These are phyloP conservation scores for Neogobius melanostomus DNA, from an alignment of 2,113 vertebrate species.

Conservation along the genomic window DNA sequence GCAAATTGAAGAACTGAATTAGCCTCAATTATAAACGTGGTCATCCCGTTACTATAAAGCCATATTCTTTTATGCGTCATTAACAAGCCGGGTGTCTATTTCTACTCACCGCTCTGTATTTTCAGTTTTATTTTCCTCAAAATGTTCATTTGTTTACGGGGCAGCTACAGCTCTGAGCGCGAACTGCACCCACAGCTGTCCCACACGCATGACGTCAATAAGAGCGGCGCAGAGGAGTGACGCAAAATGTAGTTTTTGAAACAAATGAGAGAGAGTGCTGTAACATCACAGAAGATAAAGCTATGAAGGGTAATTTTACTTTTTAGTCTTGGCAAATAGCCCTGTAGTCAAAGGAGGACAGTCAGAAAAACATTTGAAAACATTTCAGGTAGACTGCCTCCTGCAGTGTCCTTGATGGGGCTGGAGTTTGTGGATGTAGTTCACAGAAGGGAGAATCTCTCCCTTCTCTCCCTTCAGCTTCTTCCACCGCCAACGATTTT, in stretches of 20 bases:
- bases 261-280: background rate
- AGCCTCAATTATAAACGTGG: background rate
- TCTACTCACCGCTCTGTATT: background rate
- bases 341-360: too few relatives aligned
- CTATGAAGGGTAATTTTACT: too few relatives aligned
- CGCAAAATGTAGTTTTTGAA: background rate
- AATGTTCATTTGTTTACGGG: background rate
- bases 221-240: background rate
- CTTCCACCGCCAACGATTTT: too few relatives aligned
- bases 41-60: background rate
- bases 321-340: too few relatives aligned
- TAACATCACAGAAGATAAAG: too few relatives aligned
- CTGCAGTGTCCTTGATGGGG: too few relatives aligned
- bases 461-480: too few relatives aligned
- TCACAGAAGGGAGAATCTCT: too few relatives aligned
- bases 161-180: background rate
- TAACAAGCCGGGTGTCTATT: background rate
- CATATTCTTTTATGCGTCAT: background rate
- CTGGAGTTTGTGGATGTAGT: too few relatives aligned
- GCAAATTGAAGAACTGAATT: background rate
- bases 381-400: too few relatives aligned
- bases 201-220: background rate
- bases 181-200: conserved; percentile 3
- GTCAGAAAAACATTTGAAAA: too few relatives aligned
- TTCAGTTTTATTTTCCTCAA: background rate